Base-by-base conservation (phyloP, 2,888 invertebrate species). In the Epistrophella euchroma region DNA sequence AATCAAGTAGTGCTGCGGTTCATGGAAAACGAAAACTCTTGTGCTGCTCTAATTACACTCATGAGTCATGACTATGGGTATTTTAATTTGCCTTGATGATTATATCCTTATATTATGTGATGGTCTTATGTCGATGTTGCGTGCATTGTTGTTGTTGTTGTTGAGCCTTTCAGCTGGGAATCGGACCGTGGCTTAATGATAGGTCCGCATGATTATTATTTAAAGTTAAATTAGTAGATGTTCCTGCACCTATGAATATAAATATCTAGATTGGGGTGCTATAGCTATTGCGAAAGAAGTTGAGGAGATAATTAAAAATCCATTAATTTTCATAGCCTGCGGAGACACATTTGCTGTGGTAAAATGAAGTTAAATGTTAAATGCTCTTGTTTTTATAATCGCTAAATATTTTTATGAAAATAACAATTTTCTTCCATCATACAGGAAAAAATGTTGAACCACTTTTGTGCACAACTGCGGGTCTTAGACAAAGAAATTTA, bases 211-310 rank as follows among this genome's bases (percentile, higher is more conserved):
- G 75, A 73, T 73, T 73, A 70, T 85, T 80, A 85, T 85, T 85
- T 85, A 73, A 85, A 85, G 81, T 73, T 60, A 62, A 85, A 80
- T 85, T 80, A 85, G 85, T 77, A 45, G 72, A 81, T 73, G 62
- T 73, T 73, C 55, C 80, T 73, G 72, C 76, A 77, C 73, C 68
- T 55, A 66, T 71, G 19, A 11, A 55, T 66, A 70, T 70, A 40
- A 15, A 40, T 40, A 45, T 73, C 40, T 47, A n/a, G 19, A 19
- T 13, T 70, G 60, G 50, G 37, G 22, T 15, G 40, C 50, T 37
- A 35, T 32, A 35, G 62, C 37, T n/a, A n/a, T n/a, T n/a, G n/a
- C n/a, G n/a, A 2, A 28, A 66, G 76, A 72, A 45, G 25, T 60
- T 47, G 43, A 80, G 72, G 72, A 72, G 56, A 70, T 85, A 80